Conservation (phyloP, 2,797 vertebrate genomes). For the Cephalopachus bancanus region DNA sequence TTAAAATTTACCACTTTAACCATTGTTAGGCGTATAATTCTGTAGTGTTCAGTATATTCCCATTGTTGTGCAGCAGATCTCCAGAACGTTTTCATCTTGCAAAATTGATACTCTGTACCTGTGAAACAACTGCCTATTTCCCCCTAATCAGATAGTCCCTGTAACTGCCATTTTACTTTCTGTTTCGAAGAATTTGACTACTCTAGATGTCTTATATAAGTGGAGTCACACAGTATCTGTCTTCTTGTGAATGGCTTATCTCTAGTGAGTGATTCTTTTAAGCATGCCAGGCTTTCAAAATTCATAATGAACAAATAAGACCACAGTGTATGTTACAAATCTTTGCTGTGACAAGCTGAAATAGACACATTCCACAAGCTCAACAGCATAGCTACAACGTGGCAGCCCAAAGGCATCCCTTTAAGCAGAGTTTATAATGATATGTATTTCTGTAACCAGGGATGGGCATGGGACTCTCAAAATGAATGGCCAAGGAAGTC, state of each 20-base stretch:
- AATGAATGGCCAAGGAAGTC: neutral
- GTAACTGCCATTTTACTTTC: neutral
- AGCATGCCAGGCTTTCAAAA: neutral
- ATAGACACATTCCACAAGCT: neutral
- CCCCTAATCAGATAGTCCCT: neutral
- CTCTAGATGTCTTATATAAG: neutral
- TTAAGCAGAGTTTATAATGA: neutral
- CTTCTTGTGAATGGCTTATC: neutral
- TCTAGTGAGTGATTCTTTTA: slow-evolving; percentile 34
- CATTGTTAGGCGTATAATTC: slow-evolving; percentile 6
- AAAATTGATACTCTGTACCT: neutral
- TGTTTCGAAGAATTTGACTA: slow-evolving; percentile 2
- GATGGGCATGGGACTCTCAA: neutral
- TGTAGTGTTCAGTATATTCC: neutral
- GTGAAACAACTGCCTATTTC: neutral
- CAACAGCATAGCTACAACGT: neutral
- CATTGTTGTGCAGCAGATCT: neutral
- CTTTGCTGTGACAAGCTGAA: slow-evolving; percentile 1
- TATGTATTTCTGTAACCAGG: neutral
- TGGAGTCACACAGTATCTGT: neutral
- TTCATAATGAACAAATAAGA: neutral
- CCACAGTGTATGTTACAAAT: neutral
- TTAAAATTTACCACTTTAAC: slow-evolving; percentile 27
- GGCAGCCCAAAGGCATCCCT: neutral
- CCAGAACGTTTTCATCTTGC: slow-evolving; percentile 14